Percentiles rank a stretch among this genome's conserved stretches.
phyloP scores from a whole-genome alignment of 2,888 invertebrate genomes.

The Clepsis dumicolana region DNA sequence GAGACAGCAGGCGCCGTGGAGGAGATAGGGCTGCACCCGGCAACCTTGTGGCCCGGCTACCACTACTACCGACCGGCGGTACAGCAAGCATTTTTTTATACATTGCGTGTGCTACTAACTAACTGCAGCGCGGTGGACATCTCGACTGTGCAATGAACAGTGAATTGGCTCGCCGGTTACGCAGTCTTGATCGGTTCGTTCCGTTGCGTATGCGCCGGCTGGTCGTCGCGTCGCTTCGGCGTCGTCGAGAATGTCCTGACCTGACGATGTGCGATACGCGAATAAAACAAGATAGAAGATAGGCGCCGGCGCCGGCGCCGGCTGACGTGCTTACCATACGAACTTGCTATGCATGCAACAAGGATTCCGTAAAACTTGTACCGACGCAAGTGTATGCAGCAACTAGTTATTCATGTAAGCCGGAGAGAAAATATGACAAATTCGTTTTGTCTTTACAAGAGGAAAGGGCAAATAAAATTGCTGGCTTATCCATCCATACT shows the following conservation, averaged over 20 bases:
- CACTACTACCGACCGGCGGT: constrained; percentile 46
- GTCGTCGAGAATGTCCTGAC: constrained; percentile 46
- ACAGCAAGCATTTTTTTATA: not conserved
- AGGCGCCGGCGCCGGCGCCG: constrained; percentile 63
- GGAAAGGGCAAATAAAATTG: not conserved
- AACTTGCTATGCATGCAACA: constrained; percentile 27
- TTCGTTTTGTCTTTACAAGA: not conserved
- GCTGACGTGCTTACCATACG: constrained; percentile 40
- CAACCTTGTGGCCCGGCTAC: constrained; percentile 65
- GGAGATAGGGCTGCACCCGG: constrained; percentile 75
- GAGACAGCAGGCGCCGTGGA: constrained; percentile 64
- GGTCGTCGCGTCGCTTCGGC: constrained; percentile 42
- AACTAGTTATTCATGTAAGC: constrained; percentile 7
- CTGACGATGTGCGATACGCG: constrained; percentile 63
- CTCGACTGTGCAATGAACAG: not conserved
- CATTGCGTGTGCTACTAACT: not conserved
- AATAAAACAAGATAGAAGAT: constrained; percentile 62
- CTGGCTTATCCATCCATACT: not conserved
- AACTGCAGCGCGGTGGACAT: not conserved
- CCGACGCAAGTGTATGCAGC: not conserved
- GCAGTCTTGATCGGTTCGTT: not conserved
- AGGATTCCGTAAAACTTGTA: constrained; percentile 5
- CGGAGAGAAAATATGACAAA: not conserved
- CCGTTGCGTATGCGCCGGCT: constrained; percentile 46
- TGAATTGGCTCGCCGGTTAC: not conserved